Percentiles rank a stretch among this genome's conserved stretches.
Evolutionary conservation across 2,888 invertebrate species (phyloP).

Genomic region (Scelioninae gen. 1): DNA sequence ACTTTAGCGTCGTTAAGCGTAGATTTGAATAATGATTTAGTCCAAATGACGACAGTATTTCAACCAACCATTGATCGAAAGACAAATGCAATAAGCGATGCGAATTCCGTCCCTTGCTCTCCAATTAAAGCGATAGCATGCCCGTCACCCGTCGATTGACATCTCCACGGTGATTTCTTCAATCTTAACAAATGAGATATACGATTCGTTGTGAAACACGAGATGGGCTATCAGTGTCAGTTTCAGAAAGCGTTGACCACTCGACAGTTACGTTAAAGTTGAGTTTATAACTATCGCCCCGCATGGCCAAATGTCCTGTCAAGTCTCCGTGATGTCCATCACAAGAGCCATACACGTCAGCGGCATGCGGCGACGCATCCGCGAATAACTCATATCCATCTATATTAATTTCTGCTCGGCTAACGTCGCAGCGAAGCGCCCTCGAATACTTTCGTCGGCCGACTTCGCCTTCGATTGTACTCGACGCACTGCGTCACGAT

Average conservation of each 20-base stretch:
- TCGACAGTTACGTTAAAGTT: slow-evolving; percentile 81
- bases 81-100: too few species aligned
- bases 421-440: slow-evolving; percentile 40
- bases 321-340: slow-evolving; percentile 78
- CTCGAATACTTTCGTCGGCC: slow-evolving; percentile 47
- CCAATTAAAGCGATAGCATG: neutral
- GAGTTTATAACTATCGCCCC: slow-evolving; percentile 80
- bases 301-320: slow-evolving; percentile 78
- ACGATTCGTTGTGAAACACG: slow-evolving; percentile 59
- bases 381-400: slow-evolving; percentile 81
- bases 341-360: slow-evolving; percentile 82
- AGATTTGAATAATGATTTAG: too few species aligned
- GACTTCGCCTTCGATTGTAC: slow-evolving; percentile 57
- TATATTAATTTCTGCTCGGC: slow-evolving; percentile 78
- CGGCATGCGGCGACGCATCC: slow-evolving; percentile 75
- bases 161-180: slow-evolving; percentile 34
- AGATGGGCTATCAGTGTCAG: slow-evolving; percentile 82
- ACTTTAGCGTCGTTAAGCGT: too few species aligned
- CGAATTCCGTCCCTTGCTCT: too few species aligned
- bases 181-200: slow-evolving; percentile 51
- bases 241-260: slow-evolving; percentile 80
- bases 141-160: slow-evolving; percentile 16
- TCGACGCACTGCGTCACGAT: slow-evolving; percentile 52
- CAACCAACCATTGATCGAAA: neutral
- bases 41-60: too few species aligned